phyloP scores from a whole-genome alignment of 2,888 invertebrate genomes.

The Drosophila mettleri region DNA sequence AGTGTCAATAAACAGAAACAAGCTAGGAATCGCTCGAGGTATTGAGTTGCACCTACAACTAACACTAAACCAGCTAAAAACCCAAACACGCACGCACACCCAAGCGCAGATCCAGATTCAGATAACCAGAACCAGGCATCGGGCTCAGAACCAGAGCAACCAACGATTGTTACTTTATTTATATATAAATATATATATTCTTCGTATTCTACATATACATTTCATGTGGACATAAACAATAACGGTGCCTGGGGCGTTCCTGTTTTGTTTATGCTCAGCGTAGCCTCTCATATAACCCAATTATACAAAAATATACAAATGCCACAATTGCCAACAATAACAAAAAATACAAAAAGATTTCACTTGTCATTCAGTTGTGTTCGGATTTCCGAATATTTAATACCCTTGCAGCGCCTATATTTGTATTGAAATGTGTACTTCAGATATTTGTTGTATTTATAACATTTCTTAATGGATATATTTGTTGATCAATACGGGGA shows the following conservation, averaged over 20 bases:
- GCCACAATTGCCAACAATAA: slow-evolving; percentile 24
- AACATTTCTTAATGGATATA: not conserved
- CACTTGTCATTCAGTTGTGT: not conserved
- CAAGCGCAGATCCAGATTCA: slow-evolving; percentile 7
- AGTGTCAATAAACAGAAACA: slow-evolving; percentile 39
- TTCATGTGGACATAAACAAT: slow-evolving; percentile 44
- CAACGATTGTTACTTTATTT: slow-evolving; percentile 33
- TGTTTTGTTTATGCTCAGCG: slow-evolving; percentile 47
- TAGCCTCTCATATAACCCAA: slow-evolving; percentile 50
- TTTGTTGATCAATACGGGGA: not conserved
- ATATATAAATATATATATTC: not conserved
- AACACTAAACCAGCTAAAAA: slow-evolving; percentile 2
- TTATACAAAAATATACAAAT: slow-evolving; percentile 40
- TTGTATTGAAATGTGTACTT: not conserved
- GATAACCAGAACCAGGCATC: not conserved
- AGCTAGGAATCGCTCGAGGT: slow-evolving; percentile 47
- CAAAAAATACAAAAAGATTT: slow-evolving; percentile 8
- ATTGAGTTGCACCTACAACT: slow-evolving; percentile 60
- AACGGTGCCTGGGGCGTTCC: slow-evolving; percentile 22
- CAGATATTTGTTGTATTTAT: too few species aligned
- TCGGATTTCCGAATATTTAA: slow-evolving; percentile 2
- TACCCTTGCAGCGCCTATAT: slow-evolving; percentile 1
- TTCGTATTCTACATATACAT: not conserved
- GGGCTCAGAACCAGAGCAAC: slow-evolving; percentile 16
- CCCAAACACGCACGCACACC: not conserved